These are phyloP conservation scores for Girardinus metallicus DNA, from an alignment of 2,797 vertebrate species.

Conservation along the genomic window DNA sequence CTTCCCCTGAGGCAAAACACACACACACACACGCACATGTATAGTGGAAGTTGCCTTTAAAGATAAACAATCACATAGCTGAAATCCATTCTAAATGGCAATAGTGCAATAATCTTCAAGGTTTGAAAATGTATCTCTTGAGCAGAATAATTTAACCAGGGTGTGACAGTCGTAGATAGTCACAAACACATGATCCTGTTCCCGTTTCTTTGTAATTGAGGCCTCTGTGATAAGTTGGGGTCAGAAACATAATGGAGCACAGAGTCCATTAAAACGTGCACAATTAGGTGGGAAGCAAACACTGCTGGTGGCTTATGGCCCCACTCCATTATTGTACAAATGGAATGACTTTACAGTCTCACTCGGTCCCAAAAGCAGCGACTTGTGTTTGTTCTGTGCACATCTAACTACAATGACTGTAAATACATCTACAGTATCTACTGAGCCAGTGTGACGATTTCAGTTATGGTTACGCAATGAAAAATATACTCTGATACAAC, in stretches of 20 bases:
- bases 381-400: slow-evolving; percentile 45
- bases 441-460: slow-evolving; percentile 42
- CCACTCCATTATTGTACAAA: slow-evolving; percentile 76
- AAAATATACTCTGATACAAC: slow-evolving; percentile 22
- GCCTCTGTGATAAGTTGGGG: slow-evolving; percentile 58
- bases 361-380: slow-evolving; percentile 36
- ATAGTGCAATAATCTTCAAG: slow-evolving; percentile 12
- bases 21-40: neutral
- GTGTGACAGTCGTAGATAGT: slow-evolving; percentile 26
- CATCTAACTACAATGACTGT: slow-evolving; percentile 25
- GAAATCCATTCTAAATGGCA: slow-evolving; percentile 14
- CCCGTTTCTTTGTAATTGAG: slow-evolving; percentile 65
- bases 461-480: slow-evolving; percentile 16
- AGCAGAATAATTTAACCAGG: slow-evolving; percentile 15
- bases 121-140: slow-evolving; percentile 27
- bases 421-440: slow-evolving; percentile 36
- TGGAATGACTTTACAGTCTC: slow-evolving; percentile 54
- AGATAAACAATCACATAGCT: slow-evolving; percentile 10
- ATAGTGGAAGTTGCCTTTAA: neutral
- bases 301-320: slow-evolving; percentile 66
- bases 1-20: neutral
- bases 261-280: slow-evolving; percentile 72
- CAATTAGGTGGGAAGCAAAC: slow-evolving; percentile 77
- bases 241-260: slow-evolving; percentile 66
- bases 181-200: slow-evolving; percentile 24